Conservation (phyloP, 1,140 invertebrate species). For the Parapsyche elsis region DNA sequence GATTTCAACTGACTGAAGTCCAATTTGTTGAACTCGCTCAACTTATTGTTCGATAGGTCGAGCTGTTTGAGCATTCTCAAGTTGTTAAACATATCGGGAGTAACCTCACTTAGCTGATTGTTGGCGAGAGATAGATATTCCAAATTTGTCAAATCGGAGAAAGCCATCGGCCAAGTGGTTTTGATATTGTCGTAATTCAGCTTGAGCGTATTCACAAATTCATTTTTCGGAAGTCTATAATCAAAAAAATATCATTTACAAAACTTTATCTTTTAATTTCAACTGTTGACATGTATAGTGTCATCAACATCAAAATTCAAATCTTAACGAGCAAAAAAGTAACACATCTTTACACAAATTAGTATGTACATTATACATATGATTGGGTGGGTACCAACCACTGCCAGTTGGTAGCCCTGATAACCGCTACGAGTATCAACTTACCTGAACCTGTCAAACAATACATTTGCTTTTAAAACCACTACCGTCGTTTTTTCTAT, state of each 20-base stretch:
- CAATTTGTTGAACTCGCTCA: slow-evolving; percentile 60
- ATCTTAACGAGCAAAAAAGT: too few species aligned
- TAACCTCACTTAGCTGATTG: slow-evolving; percentile 62
- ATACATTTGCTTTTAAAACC: too few species aligned
- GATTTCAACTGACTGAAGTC: slow-evolving; percentile 61
- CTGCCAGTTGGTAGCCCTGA: too few species aligned
- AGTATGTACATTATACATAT: too few species aligned
- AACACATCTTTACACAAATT: too few species aligned
- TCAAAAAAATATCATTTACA: background rate
- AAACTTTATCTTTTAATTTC: too few species aligned
- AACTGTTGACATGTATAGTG: too few species aligned
- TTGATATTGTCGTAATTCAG: slow-evolving; percentile 63
- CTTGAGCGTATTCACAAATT: slow-evolving; percentile 58
- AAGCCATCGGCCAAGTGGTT: slow-evolving; percentile 63
- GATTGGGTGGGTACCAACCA: too few species aligned
- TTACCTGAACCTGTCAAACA: too few species aligned
- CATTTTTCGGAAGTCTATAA: slow-evolving; percentile 64
- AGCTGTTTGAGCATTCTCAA: slow-evolving; percentile 62
- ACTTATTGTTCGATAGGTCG: slow-evolving; percentile 68
- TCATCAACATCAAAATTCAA: too few species aligned
- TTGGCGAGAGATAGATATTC: slow-evolving; percentile 61
- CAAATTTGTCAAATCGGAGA: slow-evolving; percentile 61
- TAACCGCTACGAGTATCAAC: too few species aligned
- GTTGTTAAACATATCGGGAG: slow-evolving; percentile 63
- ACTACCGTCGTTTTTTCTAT: too few species aligned